phyloP scores from a whole-genome alignment of 2,797 vertebrate genomes.

The Helarctos malayanus region DNA sequence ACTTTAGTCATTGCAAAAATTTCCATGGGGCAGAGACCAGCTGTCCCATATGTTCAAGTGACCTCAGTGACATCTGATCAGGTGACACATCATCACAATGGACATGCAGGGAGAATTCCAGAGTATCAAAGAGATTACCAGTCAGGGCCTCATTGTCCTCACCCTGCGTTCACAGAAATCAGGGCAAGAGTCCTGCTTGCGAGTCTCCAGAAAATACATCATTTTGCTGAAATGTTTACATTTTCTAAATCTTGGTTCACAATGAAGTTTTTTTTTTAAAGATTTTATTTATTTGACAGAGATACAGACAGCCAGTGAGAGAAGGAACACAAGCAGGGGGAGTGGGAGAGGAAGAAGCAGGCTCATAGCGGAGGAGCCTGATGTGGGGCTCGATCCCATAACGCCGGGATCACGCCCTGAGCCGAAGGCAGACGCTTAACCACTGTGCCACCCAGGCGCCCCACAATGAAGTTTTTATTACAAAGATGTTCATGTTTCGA shows the following conservation, averaged over 20 bases:
- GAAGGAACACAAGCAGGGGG: no score
- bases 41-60: not conserved
- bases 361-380: no score
- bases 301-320: no score
- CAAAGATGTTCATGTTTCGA: not conserved
- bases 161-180: not conserved
- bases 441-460: no score
- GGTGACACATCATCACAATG: no score
- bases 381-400: no score
- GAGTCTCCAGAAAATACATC: not conserved
- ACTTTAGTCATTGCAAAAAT: rapidly evolving
- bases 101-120: not conserved
- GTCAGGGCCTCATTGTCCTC: rapidly evolving
- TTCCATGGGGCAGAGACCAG: not conserved
- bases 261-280: not conserved
- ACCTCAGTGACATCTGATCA: not conserved
- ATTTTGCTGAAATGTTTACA: not conserved
- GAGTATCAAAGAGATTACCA: not conserved
- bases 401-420: no score
- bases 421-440: no score
- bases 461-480: not conserved
- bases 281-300: no score
- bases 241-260: not conserved
- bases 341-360: no score
- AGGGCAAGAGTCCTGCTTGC: rapidly evolving